Base-by-base conservation (phyloP, 2,113 vertebrate species). In the Oophaga pumilio region DNA sequence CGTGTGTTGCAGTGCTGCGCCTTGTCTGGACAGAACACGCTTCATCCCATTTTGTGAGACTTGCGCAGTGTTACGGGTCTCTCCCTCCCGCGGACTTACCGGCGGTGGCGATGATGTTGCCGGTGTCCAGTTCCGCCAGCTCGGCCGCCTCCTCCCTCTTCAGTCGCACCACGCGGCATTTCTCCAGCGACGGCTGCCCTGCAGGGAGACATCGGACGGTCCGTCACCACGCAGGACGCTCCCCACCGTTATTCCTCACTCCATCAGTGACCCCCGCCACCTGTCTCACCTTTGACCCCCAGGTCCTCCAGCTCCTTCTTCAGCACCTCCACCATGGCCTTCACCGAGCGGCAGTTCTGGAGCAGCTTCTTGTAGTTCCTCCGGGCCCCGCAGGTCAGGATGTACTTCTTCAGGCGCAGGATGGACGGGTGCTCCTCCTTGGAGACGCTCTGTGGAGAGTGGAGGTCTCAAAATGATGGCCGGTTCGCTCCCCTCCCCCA, bases 281-380 rank as follows among this genome's bases (percentile, higher is more conserved):
- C n/a, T 17, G 0, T 7, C 93, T 93, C 52, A 97, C 97, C 97
- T 81, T 94, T 82, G 22, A 97, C 93, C 66, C 96, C 97, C 26
- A 97, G 94, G 12, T 95, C 93, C 89, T 96, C 94, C 88, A 97
- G 93, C 85, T 96, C 94, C 84, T 93, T 94, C 87, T 94, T 95
- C 14, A 97, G 93, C 62, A 93, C 91, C 73, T 90, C 86, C 74
- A 96, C 92, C 59, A 93, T 91, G 14, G 96, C 89, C 69, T 92
- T 93, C 73, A 91, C 86, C 0, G 95, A 95, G 56, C 26, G 82
- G 66, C 96, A 97, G 84, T 89, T 90, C 0, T 91, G 92, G 0
- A 97, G 90, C 24, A 97, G 92, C 86, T 96, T 97, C 90, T 97
- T 97, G 90, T 97, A 97, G 91, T 97, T 97, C 12, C 90, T 92